A percentile compares a stretch with the other conserved stretches of the same genome.
Conservation (phyloP, 2,888 invertebrate species). For the Ferdinandea cuprea region DNA sequence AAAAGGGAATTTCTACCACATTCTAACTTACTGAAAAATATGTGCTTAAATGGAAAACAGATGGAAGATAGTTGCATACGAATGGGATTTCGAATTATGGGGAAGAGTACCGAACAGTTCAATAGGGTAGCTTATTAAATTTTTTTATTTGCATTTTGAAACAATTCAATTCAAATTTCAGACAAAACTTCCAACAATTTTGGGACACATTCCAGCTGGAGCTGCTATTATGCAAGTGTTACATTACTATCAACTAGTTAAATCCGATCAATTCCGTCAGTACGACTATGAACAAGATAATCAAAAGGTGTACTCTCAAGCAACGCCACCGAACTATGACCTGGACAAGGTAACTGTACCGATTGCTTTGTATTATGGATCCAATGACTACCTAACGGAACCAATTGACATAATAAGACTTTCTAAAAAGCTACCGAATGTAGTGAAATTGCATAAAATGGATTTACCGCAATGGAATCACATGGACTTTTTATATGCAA, state of each 20-base stretch:
- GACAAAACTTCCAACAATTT: constrained; percentile 85
- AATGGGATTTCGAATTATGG: constrained; percentile 83
- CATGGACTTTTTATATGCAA: constrained; percentile 77
- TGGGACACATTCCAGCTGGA: constrained; percentile 86
- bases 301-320: constrained; percentile 83
- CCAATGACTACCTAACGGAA: constrained; percentile 85
- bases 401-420: constrained; percentile 78
- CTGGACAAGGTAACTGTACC: constrained; percentile 81
- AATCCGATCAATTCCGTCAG: constrained; percentile 81
- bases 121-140: constrained; percentile 82
- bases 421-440: constrained; percentile 77
- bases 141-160: neutral
- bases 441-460: constrained; percentile 67
- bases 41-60: constrained; percentile 73
- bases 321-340: constrained; percentile 83
- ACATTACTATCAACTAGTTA: constrained; percentile 84
- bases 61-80: constrained; percentile 77
- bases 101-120: constrained; percentile 82
- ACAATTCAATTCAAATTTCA: constrained; percentile 78
- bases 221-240: constrained; percentile 83
- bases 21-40: neutral
- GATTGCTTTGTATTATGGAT: constrained; percentile 84
- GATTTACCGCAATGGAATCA: constrained; percentile 77
- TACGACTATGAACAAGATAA: constrained; percentile 84
- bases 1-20: constrained; percentile 75